phyloP scores from a whole-genome alignment of 2,888 invertebrate genomes.

The Pheosia gnoma region DNA sequence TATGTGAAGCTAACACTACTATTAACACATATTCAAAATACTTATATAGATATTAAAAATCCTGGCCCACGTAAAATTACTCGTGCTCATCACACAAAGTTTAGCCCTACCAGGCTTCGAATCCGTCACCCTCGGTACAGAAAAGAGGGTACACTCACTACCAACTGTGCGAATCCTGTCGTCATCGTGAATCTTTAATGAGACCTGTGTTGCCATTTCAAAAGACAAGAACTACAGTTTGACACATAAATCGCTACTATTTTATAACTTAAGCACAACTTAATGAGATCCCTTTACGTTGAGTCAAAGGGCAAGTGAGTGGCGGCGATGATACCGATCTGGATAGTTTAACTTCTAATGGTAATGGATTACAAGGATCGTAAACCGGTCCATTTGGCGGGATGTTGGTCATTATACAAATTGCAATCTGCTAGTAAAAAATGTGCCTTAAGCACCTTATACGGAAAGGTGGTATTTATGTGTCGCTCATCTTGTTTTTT shows the following conservation, averaged over 20 bases:
- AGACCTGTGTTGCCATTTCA: too few relatives aligned
- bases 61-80: too few relatives aligned
- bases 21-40: too few relatives aligned
- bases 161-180: too few relatives aligned
- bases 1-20: too few relatives aligned
- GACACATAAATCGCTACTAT: slow-evolving; percentile 11
- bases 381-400: slow-evolving; percentile 8
- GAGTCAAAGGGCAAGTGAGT: slow-evolving; percentile 76
- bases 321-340: slow-evolving; percentile 56
- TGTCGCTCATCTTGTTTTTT: not conserved
- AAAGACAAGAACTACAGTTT: too few relatives aligned
- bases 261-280: slow-evolving; percentile 14
- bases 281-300: slow-evolving; percentile 32
- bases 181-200: too few relatives aligned
- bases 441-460: not conserved
- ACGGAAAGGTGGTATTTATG: not conserved
- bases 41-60: too few relatives aligned
- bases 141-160: too few relatives aligned
- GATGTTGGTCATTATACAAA: not conserved
- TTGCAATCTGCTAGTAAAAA: not conserved
- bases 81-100: too few relatives aligned
- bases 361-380: slow-evolving; percentile 43
- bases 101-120: too few relatives aligned
- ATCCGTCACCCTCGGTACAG: too few relatives aligned
- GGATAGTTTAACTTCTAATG: slow-evolving; percentile 47